Base-by-base conservation (phyloP, 2,113 vertebrate species). In the Bufo bufo region DNA sequence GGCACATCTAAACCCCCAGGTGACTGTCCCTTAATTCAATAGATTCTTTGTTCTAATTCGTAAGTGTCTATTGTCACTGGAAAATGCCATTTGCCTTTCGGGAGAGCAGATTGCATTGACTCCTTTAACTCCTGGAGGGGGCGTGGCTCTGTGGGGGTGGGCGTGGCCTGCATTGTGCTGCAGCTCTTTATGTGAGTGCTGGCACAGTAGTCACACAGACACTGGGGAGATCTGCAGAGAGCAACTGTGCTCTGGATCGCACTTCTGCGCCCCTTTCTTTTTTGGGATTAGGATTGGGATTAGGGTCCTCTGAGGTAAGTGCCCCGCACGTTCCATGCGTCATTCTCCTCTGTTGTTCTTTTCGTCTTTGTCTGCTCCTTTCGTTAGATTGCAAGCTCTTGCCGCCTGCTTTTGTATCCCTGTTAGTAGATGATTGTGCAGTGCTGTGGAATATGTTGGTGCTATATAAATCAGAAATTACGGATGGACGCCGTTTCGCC, bases 101-200 rank as follows among this genome's bases (percentile, higher is more conserved):
- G 17, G 52, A 56, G 75, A 8, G 10, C 33, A 33, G 33, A 33
- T 33, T 33, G 1, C 33, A 33, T 4, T 74, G 10, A 45, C 61
- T 23, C 65, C 65, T 66, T 5, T 2, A 66, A 47, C 45, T 20
- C 45, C 4, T 8, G 6, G 16, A 56, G 66, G 19, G 59, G 10
- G 75, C 16, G 12, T 20, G 85, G 47, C 33, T 72, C 14, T 72
- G 1, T 59, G 43, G 6, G 2, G n/a, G 77, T 59, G 56, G 86
- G 86, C 2, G 86, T 71, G 79, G 79, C 69, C 9, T 47, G 54
- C 66, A 82, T 74, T 72, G 66, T 87, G 17, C 78, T 82, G 86
- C 79, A 82, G 78, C 16, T 82, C 86, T 87, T 87, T 87, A 87
- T 87, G 86, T 59, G 77, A 13, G 85, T 63, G 69, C 58, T 86